Conservation (phyloP, 2,888 invertebrate species). For the Drosophila putrida region DNA sequence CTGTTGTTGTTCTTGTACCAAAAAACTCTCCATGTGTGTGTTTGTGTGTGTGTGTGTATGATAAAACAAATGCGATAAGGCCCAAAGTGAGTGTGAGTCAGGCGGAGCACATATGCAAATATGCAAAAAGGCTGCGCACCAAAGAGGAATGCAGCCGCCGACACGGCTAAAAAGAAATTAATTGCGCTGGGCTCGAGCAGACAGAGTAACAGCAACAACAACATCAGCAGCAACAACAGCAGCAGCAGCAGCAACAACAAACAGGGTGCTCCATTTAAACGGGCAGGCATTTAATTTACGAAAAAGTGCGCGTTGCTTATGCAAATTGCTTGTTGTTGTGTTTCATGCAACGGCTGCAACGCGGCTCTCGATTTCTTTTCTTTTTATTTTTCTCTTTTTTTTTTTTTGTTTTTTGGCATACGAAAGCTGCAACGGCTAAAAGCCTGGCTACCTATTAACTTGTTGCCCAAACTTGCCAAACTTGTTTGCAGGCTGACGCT, state of each 20-base stretch:
- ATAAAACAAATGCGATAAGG: constrained; percentile 81
- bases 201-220: constrained; percentile 44
- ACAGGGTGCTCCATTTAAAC: constrained; percentile 79
- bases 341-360: constrained; percentile 47
- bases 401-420: constrained; percentile 54
- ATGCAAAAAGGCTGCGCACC: constrained; percentile 67
- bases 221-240: constrained; percentile 37
- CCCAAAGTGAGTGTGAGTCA: constrained; percentile 77
- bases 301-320: constrained; percentile 82
- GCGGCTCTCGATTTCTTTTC: constrained; percentile 36
- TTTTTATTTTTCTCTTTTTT: constrained; percentile 33
- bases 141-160: constrained; percentile 78
- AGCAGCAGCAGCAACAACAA: constrained; percentile 38
- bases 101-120: constrained; percentile 73
- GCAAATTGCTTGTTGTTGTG: constrained; percentile 75
- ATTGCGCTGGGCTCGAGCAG: constrained; percentile 76
- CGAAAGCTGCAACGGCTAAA: constrained; percentile 66
- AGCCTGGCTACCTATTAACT: constrained; percentile 66
- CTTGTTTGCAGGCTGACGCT: constrained; percentile 70
- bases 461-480: constrained; percentile 79
- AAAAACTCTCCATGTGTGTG: constrained; percentile 41
- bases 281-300: constrained; percentile 79
- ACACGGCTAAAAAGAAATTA: constrained; percentile 81
- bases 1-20: constrained; percentile 28
- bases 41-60: constrained; percentile 56